These are phyloP conservation scores for Cavia porcellus DNA, from an alignment of 2,113 vertebrate species.

Conservation along the genomic window DNA sequence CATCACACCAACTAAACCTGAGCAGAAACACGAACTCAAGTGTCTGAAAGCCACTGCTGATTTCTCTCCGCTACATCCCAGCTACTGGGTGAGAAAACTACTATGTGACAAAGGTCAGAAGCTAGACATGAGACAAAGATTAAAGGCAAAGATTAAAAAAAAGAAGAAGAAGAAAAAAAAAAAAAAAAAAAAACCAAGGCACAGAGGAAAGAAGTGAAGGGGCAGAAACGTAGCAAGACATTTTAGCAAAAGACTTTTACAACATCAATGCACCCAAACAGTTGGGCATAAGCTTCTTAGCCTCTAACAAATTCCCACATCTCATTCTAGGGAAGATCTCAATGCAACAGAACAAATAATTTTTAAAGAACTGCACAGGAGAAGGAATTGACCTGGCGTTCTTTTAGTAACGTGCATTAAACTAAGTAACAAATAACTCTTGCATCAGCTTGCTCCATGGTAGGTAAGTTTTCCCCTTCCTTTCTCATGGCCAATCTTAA, in stretches of 20 bases:
- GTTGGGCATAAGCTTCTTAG: not conserved
- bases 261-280: not conserved
- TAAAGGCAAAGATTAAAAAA: not conserved
- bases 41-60: not conserved
- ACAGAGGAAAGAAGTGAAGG: not conserved
- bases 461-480: not conserved
- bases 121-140: not conserved
- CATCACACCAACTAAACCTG: not conserved
- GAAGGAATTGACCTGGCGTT: not conserved
- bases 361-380: not conserved
- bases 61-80: not conserved
- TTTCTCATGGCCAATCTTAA: not conserved
- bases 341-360: not conserved
- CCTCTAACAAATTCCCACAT: not conserved
- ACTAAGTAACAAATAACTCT: constrained; percentile 43
- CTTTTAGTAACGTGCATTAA: constrained; percentile 28
- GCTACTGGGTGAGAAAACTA: not conserved
- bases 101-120: constrained; percentile 11
- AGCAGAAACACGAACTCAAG: not conserved
- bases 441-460: not conserved
- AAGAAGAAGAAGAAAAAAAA: too few species aligned
- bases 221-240: not conserved
- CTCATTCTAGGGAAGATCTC: not conserved
- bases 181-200: not conserved
- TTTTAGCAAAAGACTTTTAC: not conserved